These are phyloP conservation scores for Isichthys henryi DNA, from an alignment of 2,113 vertebrate species.

Conservation along the genomic window DNA sequence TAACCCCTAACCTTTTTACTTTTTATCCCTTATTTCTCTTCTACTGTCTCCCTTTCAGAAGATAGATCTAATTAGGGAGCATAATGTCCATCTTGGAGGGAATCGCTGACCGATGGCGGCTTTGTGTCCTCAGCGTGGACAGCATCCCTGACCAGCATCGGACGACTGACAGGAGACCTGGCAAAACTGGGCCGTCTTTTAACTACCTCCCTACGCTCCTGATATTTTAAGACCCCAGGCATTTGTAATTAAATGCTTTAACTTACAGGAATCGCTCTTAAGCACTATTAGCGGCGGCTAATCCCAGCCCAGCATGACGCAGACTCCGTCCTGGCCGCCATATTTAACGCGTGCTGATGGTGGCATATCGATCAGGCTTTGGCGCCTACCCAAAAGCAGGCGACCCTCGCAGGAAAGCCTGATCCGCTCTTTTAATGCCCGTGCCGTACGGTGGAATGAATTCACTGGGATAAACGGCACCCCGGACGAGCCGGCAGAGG, in stretches of 20 bases:
- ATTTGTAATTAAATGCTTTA: not conserved
- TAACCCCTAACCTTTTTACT: not conserved
- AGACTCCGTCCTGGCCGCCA: not conserved
- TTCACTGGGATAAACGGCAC: not conserved
- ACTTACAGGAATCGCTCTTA: not conserved
- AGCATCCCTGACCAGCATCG: conserved; percentile 28
- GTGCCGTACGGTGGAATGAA: not conserved
- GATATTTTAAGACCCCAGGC: not conserved
- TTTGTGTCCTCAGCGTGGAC: conserved; percentile 31
- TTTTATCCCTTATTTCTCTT: not conserved
- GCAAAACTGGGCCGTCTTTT: not conserved
- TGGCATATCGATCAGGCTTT: not conserved
- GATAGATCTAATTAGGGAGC: not conserved
- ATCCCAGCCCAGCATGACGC: not conserved
- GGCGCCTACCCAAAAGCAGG: not conserved
- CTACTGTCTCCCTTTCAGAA: not conserved
- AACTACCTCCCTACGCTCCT: not conserved
- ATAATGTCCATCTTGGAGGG: conserved; percentile 18
- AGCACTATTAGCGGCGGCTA: not conserved
- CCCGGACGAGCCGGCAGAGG: conserved; percentile 8
- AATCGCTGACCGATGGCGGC: conserved; percentile 35
- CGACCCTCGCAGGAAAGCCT: not conserved
- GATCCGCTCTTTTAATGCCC: not conserved
- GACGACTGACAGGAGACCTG: conserved; percentile 4
- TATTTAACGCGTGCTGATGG: not conserved